Base-by-base conservation (phyloP, 2,797 vertebrate genomes). In the Sebastes minor region DNA sequence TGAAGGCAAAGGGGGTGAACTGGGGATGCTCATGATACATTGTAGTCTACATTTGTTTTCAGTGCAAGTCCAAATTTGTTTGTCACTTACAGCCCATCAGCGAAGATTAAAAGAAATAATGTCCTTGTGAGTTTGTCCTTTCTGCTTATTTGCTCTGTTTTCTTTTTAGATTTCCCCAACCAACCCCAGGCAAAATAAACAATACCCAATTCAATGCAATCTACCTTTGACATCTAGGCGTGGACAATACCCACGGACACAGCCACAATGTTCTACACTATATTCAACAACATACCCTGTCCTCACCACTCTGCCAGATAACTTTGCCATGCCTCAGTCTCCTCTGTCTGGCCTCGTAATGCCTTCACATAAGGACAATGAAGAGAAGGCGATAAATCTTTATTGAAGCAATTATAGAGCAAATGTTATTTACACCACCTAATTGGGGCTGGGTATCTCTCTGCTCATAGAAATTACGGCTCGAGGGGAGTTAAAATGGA, bases 321-420 rank as follows among this genome's bases (percentile, higher is more conserved):
- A 85, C 79, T 62, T 78, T 85, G 59, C 80, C 80, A 79, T 78
- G 64, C 71, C 80, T 83, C 80, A 49, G 76, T 92, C 89, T 93
- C 87, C 83, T 88, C 89, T 84, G 73, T 71, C 85, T 72, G 69
- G 60, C 78, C 80, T 72, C 42, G 32, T 81, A 74, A 61, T 86
- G 83, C 88, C 79, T 88, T 89, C 88, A 87, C 91, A 94, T 93
- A 92, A 91, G 91, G 92, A 93, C 93, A 94, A 94, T 91, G 86
- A 92, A 86, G 78, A 89, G 84, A 76, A 85, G 78, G 89, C 86
- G 86, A 92, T 94, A 91, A 90, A 94, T 94, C 93, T 95, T 93
- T 94, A 93, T 94, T 93, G 91, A 92, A 94, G 92, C 93, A 93
- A 95, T 95, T 94, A 95, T 91, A 90, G 92, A 92, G 92, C 92